Evolutionary conservation across 2,888 invertebrate genomes (phyloP).

Genomic region (Caenorhabditis doughertyi): DNA sequence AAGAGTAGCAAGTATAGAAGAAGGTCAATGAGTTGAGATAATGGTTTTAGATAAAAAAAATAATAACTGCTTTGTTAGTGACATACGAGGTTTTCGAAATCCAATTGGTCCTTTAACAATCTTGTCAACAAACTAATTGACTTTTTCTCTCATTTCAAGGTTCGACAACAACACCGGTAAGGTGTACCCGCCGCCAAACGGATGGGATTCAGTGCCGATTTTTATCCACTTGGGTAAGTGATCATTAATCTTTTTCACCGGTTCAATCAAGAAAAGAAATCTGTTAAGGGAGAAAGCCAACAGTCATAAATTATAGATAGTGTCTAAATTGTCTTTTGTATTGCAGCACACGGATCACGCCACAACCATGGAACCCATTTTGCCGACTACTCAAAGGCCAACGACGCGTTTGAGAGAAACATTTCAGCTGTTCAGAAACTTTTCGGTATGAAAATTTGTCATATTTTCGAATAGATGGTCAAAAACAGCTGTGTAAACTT

Average conservation of each 20-base stretch:
- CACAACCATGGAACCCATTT: slow-evolving; percentile 67
- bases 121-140: slow-evolving; percentile 16
- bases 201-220: slow-evolving; percentile 72
- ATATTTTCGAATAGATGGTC: not conserved
- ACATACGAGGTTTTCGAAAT: not conserved
- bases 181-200: slow-evolving; percentile 69
- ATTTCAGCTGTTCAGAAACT: slow-evolving; percentile 72
- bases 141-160: slow-evolving; percentile 55
- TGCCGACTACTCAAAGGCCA: slow-evolving; percentile 73
- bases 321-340: slow-evolving; percentile 21
- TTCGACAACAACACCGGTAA: slow-evolving; percentile 73
- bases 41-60: too few relatives aligned
- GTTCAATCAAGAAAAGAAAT: slow-evolving; percentile 6
- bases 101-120: not conserved
- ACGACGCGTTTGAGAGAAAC: slow-evolving; percentile 71
- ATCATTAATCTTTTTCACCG: slow-evolving; percentile 29
- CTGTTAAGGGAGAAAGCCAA: slow-evolving; percentile 4
- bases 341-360: slow-evolving; percentile 72
- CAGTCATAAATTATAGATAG: slow-evolving; percentile 25
- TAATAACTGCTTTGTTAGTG: too few relatives aligned
- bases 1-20: too few relatives aligned
- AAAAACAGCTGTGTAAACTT: slow-evolving; percentile 27
- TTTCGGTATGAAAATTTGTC: slow-evolving; percentile 68
- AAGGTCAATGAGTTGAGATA: too few relatives aligned
- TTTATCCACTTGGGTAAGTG: slow-evolving; percentile 71